A percentile compares a stretch with the other conserved stretches of the same genome.
These are phyloP conservation scores for Melanotaenia pygmaea DNA, from an alignment of 2,797 vertebrate genomes.

Conservation along the genomic window DNA sequence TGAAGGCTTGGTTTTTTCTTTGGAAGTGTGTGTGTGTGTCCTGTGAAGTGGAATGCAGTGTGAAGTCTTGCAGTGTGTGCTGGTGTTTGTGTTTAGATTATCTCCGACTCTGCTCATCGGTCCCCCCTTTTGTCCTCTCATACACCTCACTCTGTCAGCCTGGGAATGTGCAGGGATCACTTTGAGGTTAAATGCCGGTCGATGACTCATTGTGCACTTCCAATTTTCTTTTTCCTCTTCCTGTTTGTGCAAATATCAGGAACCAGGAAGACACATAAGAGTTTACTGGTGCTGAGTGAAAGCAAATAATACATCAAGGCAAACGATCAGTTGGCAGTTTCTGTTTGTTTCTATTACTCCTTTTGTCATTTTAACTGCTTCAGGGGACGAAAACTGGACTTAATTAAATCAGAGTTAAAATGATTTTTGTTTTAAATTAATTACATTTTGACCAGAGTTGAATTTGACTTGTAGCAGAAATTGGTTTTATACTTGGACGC, in stretches of 20 bases:
- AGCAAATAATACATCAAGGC: background rate
- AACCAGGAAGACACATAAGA: conserved; percentile 4
- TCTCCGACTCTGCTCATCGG: conserved; percentile 4
- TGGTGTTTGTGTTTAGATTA: conserved; percentile 15
- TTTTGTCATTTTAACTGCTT: background rate
- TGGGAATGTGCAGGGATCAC: conserved; percentile 16
- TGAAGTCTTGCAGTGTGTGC: conserved; percentile 8
- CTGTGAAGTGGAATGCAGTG: conserved; percentile 20
- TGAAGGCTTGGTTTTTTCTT: conserved; percentile 20
- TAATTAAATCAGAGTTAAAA: no score
- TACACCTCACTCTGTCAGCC: background rate
- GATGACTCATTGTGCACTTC: conserved; percentile 45
- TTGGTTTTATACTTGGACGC: no score
- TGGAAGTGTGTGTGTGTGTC: conserved; percentile 20
- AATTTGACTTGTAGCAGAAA: no score
- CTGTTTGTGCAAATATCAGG: conserved; percentile 45
- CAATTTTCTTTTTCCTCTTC: conserved; percentile 47
- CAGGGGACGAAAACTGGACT: background rate
- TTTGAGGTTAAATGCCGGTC: conserved; percentile 13
- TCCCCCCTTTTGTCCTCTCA: background rate
- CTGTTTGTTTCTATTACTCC: background rate
- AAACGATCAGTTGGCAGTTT: background rate
- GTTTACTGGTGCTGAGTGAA: background rate
- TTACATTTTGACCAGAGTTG: no score
- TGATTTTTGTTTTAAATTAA: no score